Conservation (phyloP, 2,888 invertebrate species). For the Julus scanicus region DNA sequence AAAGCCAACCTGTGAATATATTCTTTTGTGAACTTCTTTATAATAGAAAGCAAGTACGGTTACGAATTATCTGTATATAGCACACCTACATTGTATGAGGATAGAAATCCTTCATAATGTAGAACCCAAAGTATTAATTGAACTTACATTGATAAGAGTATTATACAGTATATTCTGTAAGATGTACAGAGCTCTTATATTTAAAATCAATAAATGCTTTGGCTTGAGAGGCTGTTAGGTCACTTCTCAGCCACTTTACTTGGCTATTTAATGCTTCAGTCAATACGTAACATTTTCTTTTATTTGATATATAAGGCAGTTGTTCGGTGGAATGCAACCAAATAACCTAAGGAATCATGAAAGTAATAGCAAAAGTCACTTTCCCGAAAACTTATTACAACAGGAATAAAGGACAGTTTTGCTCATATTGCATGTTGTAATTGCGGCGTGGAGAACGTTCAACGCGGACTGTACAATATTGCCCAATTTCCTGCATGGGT, state of each 20-base stretch:
- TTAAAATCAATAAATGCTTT: too few species aligned
- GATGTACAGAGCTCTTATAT: too few species aligned
- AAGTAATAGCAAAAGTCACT: not conserved
- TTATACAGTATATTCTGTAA: too few species aligned
- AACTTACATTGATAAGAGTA: too few species aligned
- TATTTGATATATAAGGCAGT: not conserved
- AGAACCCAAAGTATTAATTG: too few species aligned
- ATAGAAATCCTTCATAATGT: too few species aligned
- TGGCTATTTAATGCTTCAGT: not conserved
- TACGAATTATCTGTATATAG: not conserved
- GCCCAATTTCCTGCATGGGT: not conserved
- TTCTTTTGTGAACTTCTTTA: not conserved
- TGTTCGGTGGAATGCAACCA: not conserved
- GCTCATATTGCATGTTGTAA: not conserved
- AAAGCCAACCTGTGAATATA: not conserved
- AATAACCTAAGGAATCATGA: not conserved
- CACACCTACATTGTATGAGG: not conserved
- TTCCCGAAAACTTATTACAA: not conserved
- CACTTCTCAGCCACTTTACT: not conserved
- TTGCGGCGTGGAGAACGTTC: not conserved
- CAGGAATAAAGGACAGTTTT: not conserved
- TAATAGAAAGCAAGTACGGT: not conserved
- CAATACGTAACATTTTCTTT: not conserved
- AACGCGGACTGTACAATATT: not conserved
- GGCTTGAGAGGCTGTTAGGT: not conserved